Conservation (phyloP, 2,113 vertebrate genomes). For the Anguilla japonica region DNA sequence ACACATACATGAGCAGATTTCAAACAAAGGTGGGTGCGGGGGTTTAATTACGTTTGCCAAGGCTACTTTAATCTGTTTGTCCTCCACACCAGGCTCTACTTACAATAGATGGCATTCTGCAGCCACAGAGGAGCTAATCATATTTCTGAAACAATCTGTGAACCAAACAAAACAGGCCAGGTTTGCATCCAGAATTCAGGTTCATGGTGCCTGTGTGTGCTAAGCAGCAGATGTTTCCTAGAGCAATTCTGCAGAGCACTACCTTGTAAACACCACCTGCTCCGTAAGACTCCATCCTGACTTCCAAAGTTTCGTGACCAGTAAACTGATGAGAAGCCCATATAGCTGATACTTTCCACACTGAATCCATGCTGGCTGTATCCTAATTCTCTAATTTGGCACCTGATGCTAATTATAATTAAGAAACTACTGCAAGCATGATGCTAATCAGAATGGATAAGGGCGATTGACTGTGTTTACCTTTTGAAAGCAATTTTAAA, state of each 20-base stretch:
- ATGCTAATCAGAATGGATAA: background rate
- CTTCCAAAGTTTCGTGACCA: background rate
- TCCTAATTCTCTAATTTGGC: background rate
- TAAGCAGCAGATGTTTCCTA: slow-evolving; percentile 45
- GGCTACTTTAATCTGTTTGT: slow-evolving; percentile 2
- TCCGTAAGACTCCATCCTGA: slow-evolving; percentile 19
- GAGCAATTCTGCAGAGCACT: slow-evolving; percentile 30
- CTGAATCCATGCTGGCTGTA: background rate
- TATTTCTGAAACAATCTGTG: slow-evolving; percentile 5
- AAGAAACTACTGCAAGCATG: background rate
- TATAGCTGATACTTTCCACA: background rate
- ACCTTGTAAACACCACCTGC: slow-evolving; percentile 51
- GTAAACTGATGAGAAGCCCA: background rate
- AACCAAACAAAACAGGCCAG: slow-evolving; percentile 7
- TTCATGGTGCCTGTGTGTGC: background rate
- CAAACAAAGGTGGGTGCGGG: slow-evolving; percentile 7
- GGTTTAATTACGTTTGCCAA: slow-evolving; percentile 8
- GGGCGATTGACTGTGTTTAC: background rate
- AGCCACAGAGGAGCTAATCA: slow-evolving; percentile 6
- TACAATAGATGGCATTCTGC: background rate
- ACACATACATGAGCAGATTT: background rate
- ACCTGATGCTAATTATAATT: background rate
- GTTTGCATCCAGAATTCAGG: background rate
- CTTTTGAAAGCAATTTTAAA: background rate
- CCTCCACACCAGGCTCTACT: background rate